phyloP scores from a whole-genome alignment of 2,113 vertebrate genomes.

The Pitta sordida region DNA sequence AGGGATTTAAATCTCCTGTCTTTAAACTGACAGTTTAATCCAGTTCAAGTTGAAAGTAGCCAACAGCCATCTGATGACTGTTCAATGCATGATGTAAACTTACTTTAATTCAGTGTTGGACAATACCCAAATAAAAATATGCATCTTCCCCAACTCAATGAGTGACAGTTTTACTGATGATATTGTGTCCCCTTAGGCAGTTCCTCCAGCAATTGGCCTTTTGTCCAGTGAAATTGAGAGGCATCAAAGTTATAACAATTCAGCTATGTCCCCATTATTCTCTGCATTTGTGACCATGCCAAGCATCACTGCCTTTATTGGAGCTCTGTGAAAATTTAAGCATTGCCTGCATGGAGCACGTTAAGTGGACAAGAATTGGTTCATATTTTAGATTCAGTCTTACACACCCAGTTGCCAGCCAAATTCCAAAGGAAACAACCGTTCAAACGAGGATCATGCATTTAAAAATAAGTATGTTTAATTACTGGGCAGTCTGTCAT shows the following conservation, averaged over 20 bases:
- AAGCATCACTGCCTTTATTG: background rate
- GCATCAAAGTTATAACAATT: background rate
- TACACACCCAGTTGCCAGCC: background rate
- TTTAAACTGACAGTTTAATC: background rate
- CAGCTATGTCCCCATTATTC: background rate
- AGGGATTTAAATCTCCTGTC: background rate
- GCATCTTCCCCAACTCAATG: background rate
- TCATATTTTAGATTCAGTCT: background rate
- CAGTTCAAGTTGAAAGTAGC: background rate
- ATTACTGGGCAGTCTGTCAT: constrained; percentile 4
- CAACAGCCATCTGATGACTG: background rate
- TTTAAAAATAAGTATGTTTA: background rate
- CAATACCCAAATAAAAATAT: constrained; percentile 6
- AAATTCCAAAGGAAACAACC: background rate
- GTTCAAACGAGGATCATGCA: background rate
- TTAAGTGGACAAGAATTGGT: background rate
- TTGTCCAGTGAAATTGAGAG: background rate
- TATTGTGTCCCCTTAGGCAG: background rate
- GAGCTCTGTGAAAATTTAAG: background rate
- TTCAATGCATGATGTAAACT: background rate
- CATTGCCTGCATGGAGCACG: background rate
- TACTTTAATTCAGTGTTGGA: constrained; percentile 17
- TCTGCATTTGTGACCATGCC: background rate
- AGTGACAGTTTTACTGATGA: background rate
- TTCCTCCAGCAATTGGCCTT: background rate